Conservation (phyloP, 2,797 vertebrate species). For the Gymnopithys bicolor region DNA sequence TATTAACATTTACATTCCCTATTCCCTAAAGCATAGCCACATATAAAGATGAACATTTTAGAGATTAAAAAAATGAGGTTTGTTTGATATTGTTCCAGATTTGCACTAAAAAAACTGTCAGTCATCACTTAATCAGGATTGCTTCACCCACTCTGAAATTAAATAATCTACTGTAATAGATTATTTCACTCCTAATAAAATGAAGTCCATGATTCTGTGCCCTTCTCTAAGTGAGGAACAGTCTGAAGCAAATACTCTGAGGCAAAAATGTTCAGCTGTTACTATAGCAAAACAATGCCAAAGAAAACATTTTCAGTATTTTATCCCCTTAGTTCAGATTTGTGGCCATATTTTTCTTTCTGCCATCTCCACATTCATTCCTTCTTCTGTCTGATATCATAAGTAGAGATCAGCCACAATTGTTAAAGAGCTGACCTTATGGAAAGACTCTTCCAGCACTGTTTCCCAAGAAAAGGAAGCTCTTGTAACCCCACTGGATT, state of each 20-base stretch:
- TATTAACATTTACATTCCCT: not conserved
- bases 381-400: not conserved
- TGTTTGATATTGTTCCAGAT: not conserved
- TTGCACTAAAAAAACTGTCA: not conserved
- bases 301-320: not conserved
- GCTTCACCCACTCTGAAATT: not conserved
- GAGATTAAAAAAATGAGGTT: not conserved
- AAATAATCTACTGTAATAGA: not conserved
- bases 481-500: not conserved
- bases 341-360: not conserved
- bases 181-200: not conserved
- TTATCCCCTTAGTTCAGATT: not conserved
- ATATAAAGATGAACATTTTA: not conserved
- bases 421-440: not conserved
- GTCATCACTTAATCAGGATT: not conserved
- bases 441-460: not conserved
- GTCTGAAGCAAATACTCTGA: not conserved
- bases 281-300: not conserved
- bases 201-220: not conserved
- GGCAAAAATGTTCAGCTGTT: not conserved
- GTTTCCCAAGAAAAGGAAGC: not conserved
- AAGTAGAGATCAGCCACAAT: not conserved
- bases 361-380: not conserved
- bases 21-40: not conserved
- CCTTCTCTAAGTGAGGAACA: not conserved